Base-by-base conservation (phyloP, 2,113 vertebrate genomes). In the Columba livia region DNA sequence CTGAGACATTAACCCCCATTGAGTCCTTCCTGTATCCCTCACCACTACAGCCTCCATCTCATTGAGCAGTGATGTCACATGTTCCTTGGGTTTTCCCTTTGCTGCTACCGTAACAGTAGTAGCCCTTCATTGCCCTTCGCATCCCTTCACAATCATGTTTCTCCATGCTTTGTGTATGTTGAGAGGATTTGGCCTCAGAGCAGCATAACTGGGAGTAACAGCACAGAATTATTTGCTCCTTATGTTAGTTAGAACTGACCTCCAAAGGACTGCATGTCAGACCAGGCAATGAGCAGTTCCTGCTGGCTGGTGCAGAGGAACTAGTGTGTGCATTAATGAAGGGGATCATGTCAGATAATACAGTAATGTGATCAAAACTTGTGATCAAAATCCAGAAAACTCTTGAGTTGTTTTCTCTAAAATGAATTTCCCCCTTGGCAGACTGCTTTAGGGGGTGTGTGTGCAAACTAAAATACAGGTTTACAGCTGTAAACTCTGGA, bases 381-480 rank as follows among this genome's bases (percentile, higher is more conserved):
- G 50, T 15, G 79, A 80, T 62, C 53, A 48, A 82, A 85, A 89
- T 62, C 36, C 61, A 56, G 56, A 56, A 44, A 89, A 57, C 25
- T 71, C 48, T 47, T 14, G 19, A 8, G 0, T 18, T 79, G 21
- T n/a, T 91, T 66, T 40, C 74, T 84, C 72, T 77, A n/a, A 77
- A 81, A 80, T 51, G 56, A 94, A 48, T 82, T 87, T 94, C 50
- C 64, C 61, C 48, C 70, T 34, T 62, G 96, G 75, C 78, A 85
- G 60, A 15, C 51, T 94, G 79, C 67, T 72, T 61, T 16, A 23
- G 56, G 86, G 38, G 66, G 32, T 8, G 21, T 2, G 11, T 6
- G 54, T n/a, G 50, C 0, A 24, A 94, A 44, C 38, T 20, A 48
- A 83, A 96, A 87, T 48, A 42, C 48, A 79, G 48, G 64, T 90